phyloP scores from a whole-genome alignment of 2,888 invertebrate species.

The Phyllotreta cruciferae region DNA sequence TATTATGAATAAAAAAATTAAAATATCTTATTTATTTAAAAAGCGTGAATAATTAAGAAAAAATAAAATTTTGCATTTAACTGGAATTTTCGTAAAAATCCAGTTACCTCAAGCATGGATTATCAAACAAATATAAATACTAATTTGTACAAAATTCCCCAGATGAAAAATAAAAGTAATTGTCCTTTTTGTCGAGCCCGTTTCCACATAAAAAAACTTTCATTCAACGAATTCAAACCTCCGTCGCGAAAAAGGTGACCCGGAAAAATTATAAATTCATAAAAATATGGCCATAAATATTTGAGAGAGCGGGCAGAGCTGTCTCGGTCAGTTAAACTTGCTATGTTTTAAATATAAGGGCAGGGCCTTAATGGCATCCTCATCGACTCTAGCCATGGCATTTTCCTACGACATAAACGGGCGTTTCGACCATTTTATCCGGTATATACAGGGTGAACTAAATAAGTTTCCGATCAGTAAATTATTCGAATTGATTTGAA shows the following conservation, averaged over 20 bases:
- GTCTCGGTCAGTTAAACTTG: slow-evolving; percentile 43
- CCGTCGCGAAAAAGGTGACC: slow-evolving; percentile 33
- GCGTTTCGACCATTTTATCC: slow-evolving; percentile 21
- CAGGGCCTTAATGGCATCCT: slow-evolving; percentile 34
- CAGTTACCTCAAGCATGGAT: too few species aligned
- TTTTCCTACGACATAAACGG: slow-evolving; percentile 33
- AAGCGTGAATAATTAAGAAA: too few species aligned
- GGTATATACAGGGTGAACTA: background rate
- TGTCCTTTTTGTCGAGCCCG: too few species aligned
- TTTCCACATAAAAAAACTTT: too few species aligned
- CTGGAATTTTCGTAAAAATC: too few species aligned
- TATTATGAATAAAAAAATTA: background rate
- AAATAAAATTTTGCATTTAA: too few species aligned
- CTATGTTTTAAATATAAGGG: slow-evolving; percentile 41
- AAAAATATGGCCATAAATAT: slow-evolving; percentile 43
- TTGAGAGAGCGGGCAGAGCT: slow-evolving; percentile 37
- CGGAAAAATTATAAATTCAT: slow-evolving; percentile 41
- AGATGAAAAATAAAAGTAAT: too few species aligned
- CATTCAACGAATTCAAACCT: slow-evolving; percentile 22
- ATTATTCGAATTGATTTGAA: too few species aligned
- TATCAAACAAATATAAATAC: too few species aligned
- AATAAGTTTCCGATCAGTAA: too few species aligned
- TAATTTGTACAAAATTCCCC: too few species aligned
- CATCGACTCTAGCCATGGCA: slow-evolving; percentile 32
- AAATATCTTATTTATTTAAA: background rate